Evolutionary conservation across 2,113 vertebrate species (phyloP), one percentile per base, ranked within the genome.

Genomic region (Colistium nudipinnis): DNA sequence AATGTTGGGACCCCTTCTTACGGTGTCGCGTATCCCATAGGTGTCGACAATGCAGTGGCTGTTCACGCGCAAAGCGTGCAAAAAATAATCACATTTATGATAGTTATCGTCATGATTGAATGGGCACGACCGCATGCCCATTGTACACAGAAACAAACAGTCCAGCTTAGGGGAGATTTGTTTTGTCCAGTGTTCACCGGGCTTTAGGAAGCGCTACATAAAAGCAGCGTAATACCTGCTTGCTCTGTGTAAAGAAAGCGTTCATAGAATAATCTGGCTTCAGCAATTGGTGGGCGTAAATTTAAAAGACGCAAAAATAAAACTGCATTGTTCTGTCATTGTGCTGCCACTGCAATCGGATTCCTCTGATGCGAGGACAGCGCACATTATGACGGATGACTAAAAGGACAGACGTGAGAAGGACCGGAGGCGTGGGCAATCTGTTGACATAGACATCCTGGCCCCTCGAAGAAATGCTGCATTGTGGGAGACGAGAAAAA

Each of bases 391-490:
- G 79, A 36, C 2, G 43, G 56, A 53, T 39, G 67, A 53, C 60
- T 55, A 60, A 67, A 70, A 44, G 55, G 48, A 63, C 55, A 64
- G 80, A 43, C 28, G 30, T 24, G 71, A 72, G 55, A 33, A 28
- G 67, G 74, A 43, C 79, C 9, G 55, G 62, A 80, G 74, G 65
- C 30, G 48, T 61, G 68, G 63, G 57, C 68, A 33, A 25, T 52
- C 25, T 78, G 81, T 57, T 67, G 64, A 80, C 84, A 76, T 5
- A 41, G 19, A 45, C 41, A 7, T 36, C n/a, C 27, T 13, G 12
- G 65, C 61, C 62, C 70, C 31, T 0, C n/a, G 59, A 36, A 62
- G 24, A 35, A 71, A 45, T 2, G 14, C 11, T 63, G 69, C 75
- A 81, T 85, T 77, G 39, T 75, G 78, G 71, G 74, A 0, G 0